Evolutionary conservation across 2,113 vertebrate species (phyloP).

Genomic region (Saimiri boliviensis): DNA sequence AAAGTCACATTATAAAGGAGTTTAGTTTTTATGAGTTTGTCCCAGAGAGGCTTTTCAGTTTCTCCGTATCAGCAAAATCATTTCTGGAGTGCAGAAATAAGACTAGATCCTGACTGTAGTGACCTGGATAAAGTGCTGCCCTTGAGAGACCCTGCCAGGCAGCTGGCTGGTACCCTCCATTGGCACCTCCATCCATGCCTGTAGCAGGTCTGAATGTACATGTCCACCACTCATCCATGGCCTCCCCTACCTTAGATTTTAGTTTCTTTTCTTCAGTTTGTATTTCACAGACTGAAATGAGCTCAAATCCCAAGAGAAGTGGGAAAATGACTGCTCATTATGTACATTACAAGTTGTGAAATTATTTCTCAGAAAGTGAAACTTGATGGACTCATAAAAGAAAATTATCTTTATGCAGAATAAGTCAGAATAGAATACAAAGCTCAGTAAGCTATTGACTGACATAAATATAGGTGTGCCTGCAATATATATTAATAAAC

Average conservation of each 20-base stretch:
- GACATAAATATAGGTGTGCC: constrained; percentile 48
- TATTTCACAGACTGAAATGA: background rate
- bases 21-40: background rate
- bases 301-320: background rate
- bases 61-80: background rate
- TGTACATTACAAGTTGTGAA: constrained; percentile 1
- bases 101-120: background rate
- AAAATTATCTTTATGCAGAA: constrained; percentile 49
- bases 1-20: background rate
- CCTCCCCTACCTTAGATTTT: background rate
- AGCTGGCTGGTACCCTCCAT: fast-evolving
- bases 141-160: fast-evolving
- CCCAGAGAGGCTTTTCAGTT: background rate
- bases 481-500: constrained; percentile 22
- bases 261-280: background rate
- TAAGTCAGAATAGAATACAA: constrained; percentile 25
- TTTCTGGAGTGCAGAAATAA: background rate
- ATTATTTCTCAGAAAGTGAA: constrained; percentile 57
- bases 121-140: background rate
- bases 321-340: background rate
- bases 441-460: background rate
- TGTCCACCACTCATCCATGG: background rate
- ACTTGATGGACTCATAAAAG: constrained; percentile 25
- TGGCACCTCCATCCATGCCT: background rate
- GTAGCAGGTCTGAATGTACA: no score